A percentile compares a stretch with the other conserved stretches of the same genome.
These are phyloP conservation scores for Caerostris extrusa DNA, from an alignment of 1,140 invertebrate genomes.

Conservation along the genomic window DNA sequence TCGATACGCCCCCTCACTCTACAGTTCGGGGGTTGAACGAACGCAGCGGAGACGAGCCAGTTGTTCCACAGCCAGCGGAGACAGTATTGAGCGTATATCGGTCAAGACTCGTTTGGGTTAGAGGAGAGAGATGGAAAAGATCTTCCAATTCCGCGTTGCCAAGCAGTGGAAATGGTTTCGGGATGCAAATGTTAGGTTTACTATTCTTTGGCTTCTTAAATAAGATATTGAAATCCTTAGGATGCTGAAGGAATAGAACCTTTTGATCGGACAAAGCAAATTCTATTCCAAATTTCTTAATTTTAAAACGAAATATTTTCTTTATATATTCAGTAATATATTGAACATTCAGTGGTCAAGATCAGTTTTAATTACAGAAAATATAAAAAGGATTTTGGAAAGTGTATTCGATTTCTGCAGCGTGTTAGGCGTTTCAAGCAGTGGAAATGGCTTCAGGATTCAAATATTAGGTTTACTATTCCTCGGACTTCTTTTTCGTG, in stretches of 20 bases:
- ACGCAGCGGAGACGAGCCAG: constrained; percentile 18
- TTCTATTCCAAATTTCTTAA: no score
- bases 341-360: no score
- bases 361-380: no score
- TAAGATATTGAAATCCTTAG: no score
- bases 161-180: neutral
- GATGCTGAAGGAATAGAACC: no score
- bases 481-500: no score
- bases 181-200: neutral
- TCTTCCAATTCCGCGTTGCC: neutral
- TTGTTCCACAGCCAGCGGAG: constrained; percentile 21
- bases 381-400: no score
- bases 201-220: no score
- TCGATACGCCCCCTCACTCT: constrained; percentile 10
- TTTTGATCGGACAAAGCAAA: no score
- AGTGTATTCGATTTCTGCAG: no score
- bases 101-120: constrained; percentile 31
- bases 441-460: neutral
- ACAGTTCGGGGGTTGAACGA: constrained; percentile 58
- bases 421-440: neutral
- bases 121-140: neutral
- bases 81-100: constrained; percentile 23
- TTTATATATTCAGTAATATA: no score
- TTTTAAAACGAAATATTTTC: no score
- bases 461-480: neutral